Evolutionary conservation across 2,888 invertebrate genomes (phyloP).

Genomic region (Lathronympha strigana): DNA sequence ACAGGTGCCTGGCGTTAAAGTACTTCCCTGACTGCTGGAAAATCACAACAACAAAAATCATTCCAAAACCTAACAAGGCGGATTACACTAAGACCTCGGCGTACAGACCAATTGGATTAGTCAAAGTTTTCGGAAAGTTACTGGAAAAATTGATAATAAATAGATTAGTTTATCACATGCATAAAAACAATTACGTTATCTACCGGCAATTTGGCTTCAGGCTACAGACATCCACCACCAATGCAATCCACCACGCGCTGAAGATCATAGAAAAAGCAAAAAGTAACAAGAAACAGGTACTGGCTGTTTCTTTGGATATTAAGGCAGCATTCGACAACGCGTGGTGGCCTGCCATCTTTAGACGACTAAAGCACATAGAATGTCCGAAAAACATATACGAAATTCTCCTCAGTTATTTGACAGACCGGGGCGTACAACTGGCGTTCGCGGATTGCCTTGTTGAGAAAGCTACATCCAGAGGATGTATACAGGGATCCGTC

Average conservation of each 20-base stretch:
- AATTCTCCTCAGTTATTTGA: slow-evolving; percentile 42
- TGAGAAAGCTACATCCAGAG: slow-evolving; percentile 43
- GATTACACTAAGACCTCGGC: too few species aligned
- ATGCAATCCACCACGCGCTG: background rate
- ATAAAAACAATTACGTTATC: slow-evolving; percentile 23
- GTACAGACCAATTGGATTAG: background rate
- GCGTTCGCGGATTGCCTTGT: slow-evolving; percentile 34
- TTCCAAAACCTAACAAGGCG: too few species aligned
- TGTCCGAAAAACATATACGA: slow-evolving; percentile 46
- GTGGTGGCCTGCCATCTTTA: slow-evolving; percentile 47
- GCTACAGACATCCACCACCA: slow-evolving; percentile 43
- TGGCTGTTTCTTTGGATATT: slow-evolving; percentile 29
- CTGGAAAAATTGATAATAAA: too few species aligned
- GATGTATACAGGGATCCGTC: slow-evolving; percentile 49
- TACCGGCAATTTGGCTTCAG: slow-evolving; percentile 45
- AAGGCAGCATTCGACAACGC: slow-evolving; percentile 37
- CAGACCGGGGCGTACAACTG: slow-evolving; percentile 33
- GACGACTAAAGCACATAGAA: slow-evolving; percentile 33
- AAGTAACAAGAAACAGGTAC: background rate
- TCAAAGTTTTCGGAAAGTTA: background rate
- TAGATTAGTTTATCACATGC: background rate
- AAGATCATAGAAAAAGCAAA: background rate
- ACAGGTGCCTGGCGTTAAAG: too few species aligned
- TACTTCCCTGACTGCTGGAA: too few species aligned
- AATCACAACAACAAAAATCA: too few species aligned